These are phyloP conservation scores for Emydocephalus ijimae DNA, from an alignment of 2,113 vertebrate species.

Conservation along the genomic window DNA sequence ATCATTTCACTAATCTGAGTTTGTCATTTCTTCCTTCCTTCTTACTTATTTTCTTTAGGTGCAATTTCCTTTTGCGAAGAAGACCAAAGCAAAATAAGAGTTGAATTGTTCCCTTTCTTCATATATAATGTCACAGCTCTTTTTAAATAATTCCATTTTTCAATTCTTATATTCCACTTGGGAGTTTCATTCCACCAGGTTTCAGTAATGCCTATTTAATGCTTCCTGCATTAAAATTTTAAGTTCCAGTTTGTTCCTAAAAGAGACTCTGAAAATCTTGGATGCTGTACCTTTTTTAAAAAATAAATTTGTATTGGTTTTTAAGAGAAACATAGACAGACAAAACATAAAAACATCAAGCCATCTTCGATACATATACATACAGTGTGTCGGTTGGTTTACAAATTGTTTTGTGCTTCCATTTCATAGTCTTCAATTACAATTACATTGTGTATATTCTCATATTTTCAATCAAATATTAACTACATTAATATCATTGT, in stretches of 20 bases:
- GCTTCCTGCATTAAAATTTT: not conserved
- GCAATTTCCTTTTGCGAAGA: not conserved
- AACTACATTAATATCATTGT: no score
- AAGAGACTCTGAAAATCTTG: not conserved
- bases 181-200: not conserved
- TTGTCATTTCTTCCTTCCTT: not conserved
- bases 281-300: not conserved
- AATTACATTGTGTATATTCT: no score
- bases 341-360: no score
- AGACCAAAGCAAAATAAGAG: not conserved
- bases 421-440: no score
- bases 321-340: no score
- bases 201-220: not conserved
- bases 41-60: not conserved
- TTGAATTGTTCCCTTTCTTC: not conserved
- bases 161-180: not conserved
- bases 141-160: not conserved
- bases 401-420: no score
- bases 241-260: not conserved
- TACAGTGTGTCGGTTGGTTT: no score
- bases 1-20: not conserved
- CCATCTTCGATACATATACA: no score
- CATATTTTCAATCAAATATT: no score
- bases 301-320: no score
- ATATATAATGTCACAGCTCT: not conserved